Percentiles rank a stretch among this genome's conserved stretches.
Evolutionary conservation across 2,888 invertebrate genomes (phyloP).

Genomic region (Drosophila cracens): DNA sequence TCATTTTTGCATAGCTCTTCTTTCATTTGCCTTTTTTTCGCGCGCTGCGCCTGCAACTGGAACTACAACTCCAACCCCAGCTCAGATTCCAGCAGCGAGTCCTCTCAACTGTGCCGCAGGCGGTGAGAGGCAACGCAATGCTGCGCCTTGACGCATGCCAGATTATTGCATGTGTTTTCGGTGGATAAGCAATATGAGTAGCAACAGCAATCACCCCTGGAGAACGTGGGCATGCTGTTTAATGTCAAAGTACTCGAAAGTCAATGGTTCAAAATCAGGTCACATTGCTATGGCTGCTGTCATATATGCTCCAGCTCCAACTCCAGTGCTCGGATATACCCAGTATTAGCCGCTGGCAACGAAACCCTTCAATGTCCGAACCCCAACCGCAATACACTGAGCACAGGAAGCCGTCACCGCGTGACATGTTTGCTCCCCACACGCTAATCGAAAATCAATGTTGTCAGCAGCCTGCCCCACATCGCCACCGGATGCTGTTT

Average conservation of each 20-base stretch:
- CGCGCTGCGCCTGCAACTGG: background rate
- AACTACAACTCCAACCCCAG: background rate
- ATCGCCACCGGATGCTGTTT: slow-evolving; percentile 20
- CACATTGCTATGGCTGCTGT: slow-evolving; percentile 67
- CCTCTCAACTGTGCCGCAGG: slow-evolving; percentile 12
- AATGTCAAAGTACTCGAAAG: slow-evolving; percentile 65
- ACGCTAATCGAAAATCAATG: slow-evolving; percentile 78
- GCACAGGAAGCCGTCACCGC: slow-evolving; percentile 25
- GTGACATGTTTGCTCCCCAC: slow-evolving; percentile 52
- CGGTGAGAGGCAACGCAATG: slow-evolving; percentile 2
- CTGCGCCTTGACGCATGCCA: slow-evolving; percentile 61
- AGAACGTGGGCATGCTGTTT: slow-evolving; percentile 26
- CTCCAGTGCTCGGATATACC: background rate
- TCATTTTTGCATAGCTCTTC: slow-evolving; percentile 52
- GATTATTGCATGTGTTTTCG: slow-evolving; percentile 69
- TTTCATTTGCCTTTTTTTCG: slow-evolving; percentile 24
- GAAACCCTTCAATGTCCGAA: slow-evolving; percentile 58
- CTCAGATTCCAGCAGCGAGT: background rate
- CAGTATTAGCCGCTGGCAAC: slow-evolving; percentile 46
- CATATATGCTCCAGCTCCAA: slow-evolving; percentile 36
- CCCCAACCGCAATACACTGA: slow-evolving; percentile 9
- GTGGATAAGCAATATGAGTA: slow-evolving; percentile 22
- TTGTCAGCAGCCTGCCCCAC: slow-evolving; percentile 42
- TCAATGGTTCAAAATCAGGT: slow-evolving; percentile 74
- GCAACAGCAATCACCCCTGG: background rate